A percentile compares a stretch with the other conserved stretches of the same genome.
phyloP scores from a whole-genome alignment of 2,797 vertebrate genomes.

The Australoheros facetus region DNA sequence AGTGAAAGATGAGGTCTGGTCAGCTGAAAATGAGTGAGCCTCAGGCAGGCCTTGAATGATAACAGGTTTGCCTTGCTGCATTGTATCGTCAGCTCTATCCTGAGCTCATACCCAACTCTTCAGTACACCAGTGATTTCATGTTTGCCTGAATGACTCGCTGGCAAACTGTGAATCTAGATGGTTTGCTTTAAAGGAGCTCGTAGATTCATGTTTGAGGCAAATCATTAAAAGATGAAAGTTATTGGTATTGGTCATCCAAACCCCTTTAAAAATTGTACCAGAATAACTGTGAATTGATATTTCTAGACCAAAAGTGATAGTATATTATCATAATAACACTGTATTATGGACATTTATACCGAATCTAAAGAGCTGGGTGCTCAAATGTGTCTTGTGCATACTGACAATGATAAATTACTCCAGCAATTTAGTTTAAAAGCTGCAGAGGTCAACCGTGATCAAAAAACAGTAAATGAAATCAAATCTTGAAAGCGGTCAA shows the following conservation, averaged over 20 bases:
- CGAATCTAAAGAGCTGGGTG: background rate
- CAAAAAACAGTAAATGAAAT: background rate
- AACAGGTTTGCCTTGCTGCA: constrained; percentile 22
- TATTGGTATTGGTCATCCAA: background rate
- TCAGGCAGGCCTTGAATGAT: constrained; percentile 27
- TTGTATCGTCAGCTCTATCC: constrained; percentile 13
- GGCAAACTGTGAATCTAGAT: background rate
- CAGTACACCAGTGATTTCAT: constrained; percentile 18
- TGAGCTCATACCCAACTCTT: constrained; percentile 1
- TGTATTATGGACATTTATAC: background rate
- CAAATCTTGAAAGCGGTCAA: background rate
- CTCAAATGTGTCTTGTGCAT: background rate
- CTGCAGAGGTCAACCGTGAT: background rate
- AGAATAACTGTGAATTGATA: background rate
- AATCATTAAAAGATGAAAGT: background rate
- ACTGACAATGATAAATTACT: background rate
- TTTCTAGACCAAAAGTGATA: no score
- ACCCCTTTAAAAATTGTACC: background rate
- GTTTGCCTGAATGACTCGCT: background rate
- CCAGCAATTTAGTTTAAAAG: background rate
- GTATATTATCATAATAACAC: background rate
- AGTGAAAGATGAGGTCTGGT: constrained; percentile 14
- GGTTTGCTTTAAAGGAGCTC: background rate
- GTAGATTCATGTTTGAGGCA: background rate
- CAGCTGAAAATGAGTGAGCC: constrained; percentile 7